Evolutionary conservation across 1,140 invertebrate genomes (phyloP).

Genomic region (Drosophila pseudoobscura): DNA sequence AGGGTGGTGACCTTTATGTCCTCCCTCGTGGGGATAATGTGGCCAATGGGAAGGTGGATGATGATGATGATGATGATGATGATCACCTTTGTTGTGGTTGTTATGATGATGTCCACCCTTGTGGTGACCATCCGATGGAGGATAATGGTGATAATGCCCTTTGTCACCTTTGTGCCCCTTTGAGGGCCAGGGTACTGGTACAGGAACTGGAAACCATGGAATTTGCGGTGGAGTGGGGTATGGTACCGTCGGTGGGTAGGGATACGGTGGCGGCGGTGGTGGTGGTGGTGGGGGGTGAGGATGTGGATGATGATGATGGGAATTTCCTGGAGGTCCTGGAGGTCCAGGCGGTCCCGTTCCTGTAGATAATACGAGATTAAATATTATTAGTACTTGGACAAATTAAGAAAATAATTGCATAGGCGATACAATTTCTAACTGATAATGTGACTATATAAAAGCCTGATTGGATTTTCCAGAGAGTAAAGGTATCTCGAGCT

Average conservation of each 20-base stretch:
- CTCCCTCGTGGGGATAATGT: constrained; percentile 1
- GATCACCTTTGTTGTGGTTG: constrained; percentile 20
- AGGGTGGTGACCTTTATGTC: constrained; percentile 8
- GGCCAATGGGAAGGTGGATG: constrained; percentile 8
- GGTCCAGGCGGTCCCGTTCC: constrained; percentile 15
- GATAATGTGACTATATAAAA: no score
- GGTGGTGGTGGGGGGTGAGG: constrained; percentile 8
- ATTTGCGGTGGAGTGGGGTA: constrained; percentile 12
- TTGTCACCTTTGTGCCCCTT: constrained; percentile 44
- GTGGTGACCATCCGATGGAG: constrained; percentile 13
- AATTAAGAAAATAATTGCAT: neutral
- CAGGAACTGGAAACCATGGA: constrained; percentile 32
- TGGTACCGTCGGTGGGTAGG: constrained; percentile 9
- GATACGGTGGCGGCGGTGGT: constrained; percentile 5
- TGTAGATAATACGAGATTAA: neutral
- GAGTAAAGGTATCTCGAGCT: no score
- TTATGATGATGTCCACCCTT: constrained; percentile 41
- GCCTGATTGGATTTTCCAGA: no score
- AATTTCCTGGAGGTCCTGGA: constrained; percentile 26
- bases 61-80: neutral
- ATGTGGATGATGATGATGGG: constrained; percentile 1
- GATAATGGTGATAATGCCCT: neutral
- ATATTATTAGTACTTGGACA: neutral
- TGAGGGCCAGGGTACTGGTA: constrained; percentile 44
- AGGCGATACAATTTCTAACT: neutral